A percentile compares a stretch with the other conserved stretches of the same genome.
These are phyloP conservation scores for Petrocephalus sullivani DNA, from an alignment of 2,797 vertebrate genomes.

Conservation along the genomic window DNA sequence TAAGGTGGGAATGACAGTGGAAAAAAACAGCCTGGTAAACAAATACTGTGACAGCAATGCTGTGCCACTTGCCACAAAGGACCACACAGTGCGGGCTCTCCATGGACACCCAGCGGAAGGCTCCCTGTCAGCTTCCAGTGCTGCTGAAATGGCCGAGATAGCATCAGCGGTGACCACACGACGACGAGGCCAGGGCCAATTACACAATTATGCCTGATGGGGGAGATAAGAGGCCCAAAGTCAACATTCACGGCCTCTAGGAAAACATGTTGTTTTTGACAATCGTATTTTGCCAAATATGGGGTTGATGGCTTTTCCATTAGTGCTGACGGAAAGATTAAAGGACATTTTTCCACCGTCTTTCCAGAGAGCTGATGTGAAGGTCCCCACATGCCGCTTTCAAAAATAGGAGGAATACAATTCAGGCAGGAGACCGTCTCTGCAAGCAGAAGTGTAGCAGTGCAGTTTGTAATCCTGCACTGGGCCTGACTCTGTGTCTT, in stretches of 20 bases:
- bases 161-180: slow-evolving; percentile 57
- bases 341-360: background rate
- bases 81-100: slow-evolving; percentile 50
- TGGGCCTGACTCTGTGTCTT: background rate
- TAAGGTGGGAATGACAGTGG: slow-evolving; percentile 37
- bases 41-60: slow-evolving; percentile 32
- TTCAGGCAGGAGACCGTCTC: background rate
- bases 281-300: background rate
- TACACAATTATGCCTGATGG: slow-evolving; percentile 53
- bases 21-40: slow-evolving; percentile 33
- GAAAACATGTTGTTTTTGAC: slow-evolving; percentile 34
- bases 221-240: slow-evolving; percentile 31
- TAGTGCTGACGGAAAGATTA: background rate
- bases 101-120: slow-evolving; percentile 28
- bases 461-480: background rate
- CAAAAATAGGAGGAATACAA: background rate
- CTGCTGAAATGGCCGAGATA: slow-evolving; percentile 60
- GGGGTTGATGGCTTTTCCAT: background rate
- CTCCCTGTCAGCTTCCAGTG: slow-evolving; percentile 39
- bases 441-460: background rate
- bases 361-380: background rate
- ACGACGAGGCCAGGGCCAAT: slow-evolving; percentile 58
- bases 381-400: background rate
- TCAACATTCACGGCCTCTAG: slow-evolving; percentile 39
- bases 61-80: slow-evolving; percentile 40